These are phyloP conservation scores for Eilema caniola DNA, from an alignment of 2,888 invertebrate species.

Conservation along the genomic window DNA sequence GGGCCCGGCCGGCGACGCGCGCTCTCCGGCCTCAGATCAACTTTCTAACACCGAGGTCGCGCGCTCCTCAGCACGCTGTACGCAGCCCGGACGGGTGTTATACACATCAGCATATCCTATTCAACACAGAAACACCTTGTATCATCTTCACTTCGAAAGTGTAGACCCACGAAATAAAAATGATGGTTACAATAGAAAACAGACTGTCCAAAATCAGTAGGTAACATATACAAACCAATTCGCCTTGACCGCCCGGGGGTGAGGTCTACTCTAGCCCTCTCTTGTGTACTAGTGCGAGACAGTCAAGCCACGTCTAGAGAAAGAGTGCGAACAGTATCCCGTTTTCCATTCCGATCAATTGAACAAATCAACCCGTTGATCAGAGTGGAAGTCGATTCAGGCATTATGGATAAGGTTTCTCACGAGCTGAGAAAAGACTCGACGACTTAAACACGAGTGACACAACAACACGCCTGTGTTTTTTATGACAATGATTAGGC, in stretches of 20 bases:
- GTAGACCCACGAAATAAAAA: not conserved
- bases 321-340: too few relatives aligned
- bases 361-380: too few relatives aligned
- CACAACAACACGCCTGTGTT: not conserved
- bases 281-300: too few relatives aligned
- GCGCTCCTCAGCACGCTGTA: not conserved
- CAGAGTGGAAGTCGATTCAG: too few relatives aligned
- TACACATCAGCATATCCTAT: not conserved
- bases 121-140: not conserved
- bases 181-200: not conserved
- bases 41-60: constrained; percentile 14
- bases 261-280: too few relatives aligned
- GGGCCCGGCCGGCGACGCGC: not conserved
- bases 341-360: too few relatives aligned
- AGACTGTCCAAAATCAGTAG: not conserved
- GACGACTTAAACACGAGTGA: not conserved
- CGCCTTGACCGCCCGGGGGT: not conserved
- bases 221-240: not conserved
- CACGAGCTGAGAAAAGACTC: not conserved
- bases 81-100: not conserved
- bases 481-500: not conserved
- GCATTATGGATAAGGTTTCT: not conserved
- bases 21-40: not conserved
- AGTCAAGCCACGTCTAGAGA: not conserved
- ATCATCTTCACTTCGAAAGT: not conserved